Evolutionary conservation across 2,888 invertebrate species (phyloP), one percentile per base, ranked within the genome.

Genomic region (Oscheius sp.): DNA sequence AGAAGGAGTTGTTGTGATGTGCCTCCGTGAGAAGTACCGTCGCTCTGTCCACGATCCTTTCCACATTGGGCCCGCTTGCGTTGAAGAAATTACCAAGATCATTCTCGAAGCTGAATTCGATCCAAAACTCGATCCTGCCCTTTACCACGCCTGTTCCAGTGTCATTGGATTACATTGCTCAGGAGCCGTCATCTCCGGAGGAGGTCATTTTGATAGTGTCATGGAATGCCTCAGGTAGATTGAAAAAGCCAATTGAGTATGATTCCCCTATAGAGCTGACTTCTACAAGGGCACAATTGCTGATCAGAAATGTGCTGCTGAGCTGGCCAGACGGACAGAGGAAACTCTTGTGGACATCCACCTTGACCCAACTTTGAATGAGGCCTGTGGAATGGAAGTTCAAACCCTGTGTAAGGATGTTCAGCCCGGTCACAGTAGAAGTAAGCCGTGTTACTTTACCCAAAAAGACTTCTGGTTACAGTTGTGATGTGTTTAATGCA

Each of bases 271-370:
- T 5, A 97, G 96, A 90, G 82, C 86, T 3, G 93, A 93, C 16
- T 92, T 94, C 72, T 90, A 94, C 73, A 92, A 92, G 83, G 93
- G 92, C 80, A 92, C 92, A 88, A 93, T 94, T 69, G 92, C 92
- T 76, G 93, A 93, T 43, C 92, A 92, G 9, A 93, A 92, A 80
- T 95, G 95, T 89, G 92, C 93, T 56, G 90, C 68, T 7, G 83
- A 86, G 76, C 78, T 98, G 23, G 94, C 94, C 0, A 93, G 93
- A 84, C 91, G 96, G 76, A 94, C 97, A 79, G 94, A 94, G 86
- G 91, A 91, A 83, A 93, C 93, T 0, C 93, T 94, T 88, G 94
- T 95, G 0, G 98, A 99, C 89, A 95, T 99, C 77, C 94, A 97
- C 83, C 94, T 95, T 0, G 98, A 99, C 91, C 96, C 96, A 0